These are phyloP conservation scores for Orbicella faveolata DNA, from an alignment of 64 coral and sea anemone species.

Conservation along the genomic window DNA sequence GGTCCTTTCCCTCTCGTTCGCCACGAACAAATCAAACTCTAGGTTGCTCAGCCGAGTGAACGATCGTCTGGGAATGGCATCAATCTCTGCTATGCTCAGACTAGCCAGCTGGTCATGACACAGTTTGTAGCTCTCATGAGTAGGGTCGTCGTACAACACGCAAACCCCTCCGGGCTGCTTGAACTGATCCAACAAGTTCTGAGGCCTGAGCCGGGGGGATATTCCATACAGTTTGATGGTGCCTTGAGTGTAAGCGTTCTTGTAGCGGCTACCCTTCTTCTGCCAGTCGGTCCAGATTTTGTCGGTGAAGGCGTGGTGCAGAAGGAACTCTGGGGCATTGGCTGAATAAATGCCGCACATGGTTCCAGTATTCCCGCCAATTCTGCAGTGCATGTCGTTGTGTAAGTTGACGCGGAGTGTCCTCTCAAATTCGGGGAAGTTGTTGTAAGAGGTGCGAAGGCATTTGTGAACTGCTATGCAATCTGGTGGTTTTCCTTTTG, in stretches of 20 bases:
- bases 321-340: slow-evolving; percentile 87
- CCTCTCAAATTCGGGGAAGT: slow-evolving; percentile 75
- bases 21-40: slow-evolving; percentile 63
- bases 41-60: slow-evolving; percentile 31
- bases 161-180: slow-evolving; percentile 73
- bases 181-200: slow-evolving; percentile 46
- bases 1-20: slow-evolving; percentile 49
- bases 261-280: slow-evolving; percentile 64
- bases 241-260: slow-evolving; percentile 48
- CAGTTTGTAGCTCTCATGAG: slow-evolving; percentile 42
- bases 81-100: slow-evolving; percentile 48
- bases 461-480: slow-evolving; percentile 75
- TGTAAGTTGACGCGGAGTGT: slow-evolving; percentile 77
- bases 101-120: slow-evolving; percentile 47
- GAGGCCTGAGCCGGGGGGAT: slow-evolving; percentile 27
- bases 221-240: background rate
- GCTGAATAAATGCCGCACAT: slow-evolving; percentile 78
- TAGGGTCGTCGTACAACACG: slow-evolving; percentile 79
- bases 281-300: slow-evolving; percentile 92
- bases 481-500: slow-evolving; percentile 81
- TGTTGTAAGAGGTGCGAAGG: slow-evolving; percentile 36
- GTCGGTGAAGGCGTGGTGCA: slow-evolving; percentile 85
- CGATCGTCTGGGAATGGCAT: slow-evolving; percentile 61
- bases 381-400: slow-evolving; percentile 91
- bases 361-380: slow-evolving; percentile 69